phyloP scores from a whole-genome alignment of 2,888 invertebrate species.

The Zygaena filipendulae region DNA sequence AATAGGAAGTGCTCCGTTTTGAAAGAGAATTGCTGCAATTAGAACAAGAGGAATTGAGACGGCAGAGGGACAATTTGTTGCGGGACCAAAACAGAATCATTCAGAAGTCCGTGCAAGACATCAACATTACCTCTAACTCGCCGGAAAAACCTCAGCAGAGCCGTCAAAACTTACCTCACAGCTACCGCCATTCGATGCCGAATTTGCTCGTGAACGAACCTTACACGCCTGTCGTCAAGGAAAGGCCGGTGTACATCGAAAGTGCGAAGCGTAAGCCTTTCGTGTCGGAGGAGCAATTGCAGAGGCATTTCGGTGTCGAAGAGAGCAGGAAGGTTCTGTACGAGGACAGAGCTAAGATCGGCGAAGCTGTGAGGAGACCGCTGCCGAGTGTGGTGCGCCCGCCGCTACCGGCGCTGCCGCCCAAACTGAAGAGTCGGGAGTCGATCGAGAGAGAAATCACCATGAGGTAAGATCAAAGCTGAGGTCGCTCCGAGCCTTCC shows the following conservation, averaged over 20 bases:
- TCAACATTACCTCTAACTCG: slow-evolving; percentile 41
- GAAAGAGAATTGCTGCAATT: slow-evolving; percentile 81
- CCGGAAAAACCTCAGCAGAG: slow-evolving; percentile 41
- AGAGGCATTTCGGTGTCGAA: slow-evolving; percentile 56
- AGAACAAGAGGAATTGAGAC: slow-evolving; percentile 80
- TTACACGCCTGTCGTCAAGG: slow-evolving; percentile 28
- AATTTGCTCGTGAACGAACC: slow-evolving; percentile 48
- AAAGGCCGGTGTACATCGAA: slow-evolving; percentile 36
- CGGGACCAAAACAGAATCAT: slow-evolving; percentile 73
- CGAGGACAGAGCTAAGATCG: slow-evolving; percentile 30
- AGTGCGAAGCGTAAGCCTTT: slow-evolving; percentile 48
- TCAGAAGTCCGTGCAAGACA: slow-evolving; percentile 73
- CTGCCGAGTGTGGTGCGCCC: slow-evolving; percentile 23
- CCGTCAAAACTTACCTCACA: slow-evolving; percentile 30
- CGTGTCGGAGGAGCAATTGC: slow-evolving; percentile 57
- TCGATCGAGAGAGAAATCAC: slow-evolving; percentile 59
- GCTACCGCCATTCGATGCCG: slow-evolving; percentile 63
- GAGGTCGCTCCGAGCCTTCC: too few relatives aligned
- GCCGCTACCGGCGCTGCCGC: slow-evolving; percentile 40
- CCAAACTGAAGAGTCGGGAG: slow-evolving; percentile 49
- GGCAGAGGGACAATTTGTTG: slow-evolving; percentile 78
- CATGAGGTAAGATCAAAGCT: slow-evolving; percentile 56
- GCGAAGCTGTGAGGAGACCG: slow-evolving; percentile 22
- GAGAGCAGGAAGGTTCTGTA: slow-evolving; percentile 50
- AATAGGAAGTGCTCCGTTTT: slow-evolving; percentile 78